Conservation (phyloP, 1,140 invertebrate genomes). For the Lanistes nyassanus region DNA sequence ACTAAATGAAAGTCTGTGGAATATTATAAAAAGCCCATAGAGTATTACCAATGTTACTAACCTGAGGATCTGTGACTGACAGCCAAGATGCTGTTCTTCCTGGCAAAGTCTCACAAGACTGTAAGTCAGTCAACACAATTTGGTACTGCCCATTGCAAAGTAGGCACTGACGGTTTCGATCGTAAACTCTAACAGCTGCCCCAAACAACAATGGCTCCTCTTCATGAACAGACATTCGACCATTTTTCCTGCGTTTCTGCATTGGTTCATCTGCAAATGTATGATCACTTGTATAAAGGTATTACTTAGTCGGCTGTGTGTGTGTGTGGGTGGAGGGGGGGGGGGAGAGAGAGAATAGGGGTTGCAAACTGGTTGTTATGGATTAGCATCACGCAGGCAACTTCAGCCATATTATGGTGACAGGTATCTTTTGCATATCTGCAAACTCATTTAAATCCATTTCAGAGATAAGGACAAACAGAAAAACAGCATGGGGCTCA, state of each 20-base stretch:
- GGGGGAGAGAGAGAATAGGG: background rate
- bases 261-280: slow-evolving; percentile 70
- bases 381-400: background rate
- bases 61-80: slow-evolving; percentile 75
- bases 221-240: slow-evolving; percentile 53
- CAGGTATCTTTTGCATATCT: background rate
- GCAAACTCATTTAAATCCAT: too few species aligned
- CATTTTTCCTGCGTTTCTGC: slow-evolving; percentile 73
- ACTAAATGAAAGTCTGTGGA: too few species aligned
- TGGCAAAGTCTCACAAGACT: slow-evolving; percentile 30
- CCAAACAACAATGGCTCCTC: slow-evolving; percentile 79
- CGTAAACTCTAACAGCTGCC: slow-evolving; percentile 87
- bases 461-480: too few species aligned
- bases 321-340: too few species aligned
- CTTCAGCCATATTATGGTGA: background rate
- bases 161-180: slow-evolving; percentile 87
- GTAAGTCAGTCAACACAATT: slow-evolving; percentile 78
- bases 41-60: slow-evolving; percentile 13
- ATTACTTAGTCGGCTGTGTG: too few species aligned
- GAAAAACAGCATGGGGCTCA: too few species aligned
- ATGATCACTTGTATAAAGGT: background rate
- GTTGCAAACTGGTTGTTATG: background rate
- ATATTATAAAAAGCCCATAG: slow-evolving; percentile 9
- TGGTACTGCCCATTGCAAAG: slow-evolving; percentile 91
- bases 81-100: slow-evolving; percentile 77